Evolutionary conservation across 2,113 vertebrate species (phyloP).

Genomic region (Gnathochromis pfefferi): DNA sequence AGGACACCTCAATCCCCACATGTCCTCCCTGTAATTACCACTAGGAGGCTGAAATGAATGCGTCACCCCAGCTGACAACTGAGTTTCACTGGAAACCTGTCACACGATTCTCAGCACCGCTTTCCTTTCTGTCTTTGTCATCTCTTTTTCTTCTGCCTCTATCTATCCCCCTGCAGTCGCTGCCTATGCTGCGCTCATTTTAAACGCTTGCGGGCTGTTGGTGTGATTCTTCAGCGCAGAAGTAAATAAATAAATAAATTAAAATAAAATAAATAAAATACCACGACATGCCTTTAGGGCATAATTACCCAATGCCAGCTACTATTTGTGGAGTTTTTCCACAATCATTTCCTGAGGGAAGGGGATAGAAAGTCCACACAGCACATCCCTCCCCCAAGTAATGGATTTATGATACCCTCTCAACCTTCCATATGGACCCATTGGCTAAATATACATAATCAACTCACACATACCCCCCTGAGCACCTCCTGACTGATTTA

Average conservation of each 20-base stretch:
- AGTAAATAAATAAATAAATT: constrained; percentile 39
- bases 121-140: neutral
- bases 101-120: neutral
- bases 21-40: neutral
- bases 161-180: neutral
- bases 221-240: constrained; percentile 48
- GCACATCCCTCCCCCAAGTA: constrained; percentile 9
- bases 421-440: constrained; percentile 36
- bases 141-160: neutral
- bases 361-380: neutral
- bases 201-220: constrained; percentile 30
- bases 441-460: constrained; percentile 25
- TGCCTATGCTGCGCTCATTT: constrained; percentile 9
- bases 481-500: constrained; percentile 1
- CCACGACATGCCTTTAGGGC: constrained; percentile 54
- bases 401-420: constrained; percentile 43
- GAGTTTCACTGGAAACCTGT: neutral
- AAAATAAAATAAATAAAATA: constrained; percentile 54
- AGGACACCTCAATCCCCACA: neutral
- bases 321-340: constrained; percentile 52
- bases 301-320: constrained; percentile 67
- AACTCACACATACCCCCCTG: neutral
- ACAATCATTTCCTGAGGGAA: constrained; percentile 32
- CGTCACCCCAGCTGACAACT: neutral
- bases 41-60: neutral